phyloP scores from a whole-genome alignment of 2,113 vertebrate species.

The Varanus komodoensis region DNA sequence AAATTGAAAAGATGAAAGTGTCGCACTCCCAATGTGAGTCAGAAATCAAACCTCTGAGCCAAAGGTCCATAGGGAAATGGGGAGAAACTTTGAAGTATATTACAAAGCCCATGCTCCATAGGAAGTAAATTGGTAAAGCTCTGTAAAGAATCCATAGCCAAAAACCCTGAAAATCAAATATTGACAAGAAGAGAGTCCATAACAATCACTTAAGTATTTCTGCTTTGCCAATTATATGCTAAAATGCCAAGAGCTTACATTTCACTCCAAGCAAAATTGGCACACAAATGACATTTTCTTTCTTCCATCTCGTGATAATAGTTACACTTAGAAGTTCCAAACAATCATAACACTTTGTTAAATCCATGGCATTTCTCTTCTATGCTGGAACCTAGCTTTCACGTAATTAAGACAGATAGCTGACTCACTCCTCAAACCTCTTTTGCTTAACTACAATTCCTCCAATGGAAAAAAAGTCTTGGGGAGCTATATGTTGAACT shows the following conservation, averaged over 20 bases:
- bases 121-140: conserved; percentile 18
- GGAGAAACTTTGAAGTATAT: conserved; percentile 33
- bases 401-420: conserved; percentile 12
- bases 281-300: conserved; percentile 51
- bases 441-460: background rate
- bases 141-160: conserved; percentile 19
- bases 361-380: conserved; percentile 35
- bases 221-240: conserved; percentile 49
- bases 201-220: conserved; percentile 57
- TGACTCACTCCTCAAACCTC: conserved; percentile 13
- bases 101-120: conserved; percentile 5
- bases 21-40: background rate
- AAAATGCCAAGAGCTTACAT: conserved; percentile 50
- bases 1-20: background rate
- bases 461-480: background rate
- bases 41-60: conserved; percentile 1
- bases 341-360: conserved; percentile 38
- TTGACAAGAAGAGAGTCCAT: conserved; percentile 58
- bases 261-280: conserved; percentile 51
- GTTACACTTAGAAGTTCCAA: conserved; percentile 46
- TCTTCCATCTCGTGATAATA: conserved; percentile 42
- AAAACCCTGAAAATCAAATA: conserved; percentile 56
- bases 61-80: background rate
- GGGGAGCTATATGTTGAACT: background rate
- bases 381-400: background rate